Percentiles rank a stretch among this genome's conserved stretches.
Evolutionary conservation across 2,113 vertebrate species (phyloP).

Genomic region (Bostrychus sinensis): DNA sequence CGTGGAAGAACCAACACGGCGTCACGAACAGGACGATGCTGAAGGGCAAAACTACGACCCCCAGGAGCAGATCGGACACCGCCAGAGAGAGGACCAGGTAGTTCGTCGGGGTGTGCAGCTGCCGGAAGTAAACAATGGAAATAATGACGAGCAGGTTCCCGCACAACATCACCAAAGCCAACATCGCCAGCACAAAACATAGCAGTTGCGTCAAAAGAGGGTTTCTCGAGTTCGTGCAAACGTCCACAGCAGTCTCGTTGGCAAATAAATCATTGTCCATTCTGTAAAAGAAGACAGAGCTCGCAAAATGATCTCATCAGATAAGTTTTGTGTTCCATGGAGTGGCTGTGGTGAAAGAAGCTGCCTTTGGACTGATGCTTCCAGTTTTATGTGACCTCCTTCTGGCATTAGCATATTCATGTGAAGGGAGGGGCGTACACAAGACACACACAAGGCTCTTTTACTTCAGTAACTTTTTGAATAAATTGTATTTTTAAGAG

Average conservation of each 20-base stretch:
- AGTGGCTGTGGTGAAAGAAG: neutral
- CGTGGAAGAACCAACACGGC: conserved; percentile 22
- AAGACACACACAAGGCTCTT: too few species aligned
- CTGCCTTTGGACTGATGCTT: neutral
- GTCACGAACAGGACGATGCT: neutral
- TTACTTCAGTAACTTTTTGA: too few species aligned
- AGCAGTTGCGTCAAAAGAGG: neutral
- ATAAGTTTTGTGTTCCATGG: too few species aligned
- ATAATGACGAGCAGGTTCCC: conserved; percentile 37
- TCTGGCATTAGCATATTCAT: neutral
- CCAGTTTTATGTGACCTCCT: neutral
- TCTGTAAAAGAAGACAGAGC: neutral
- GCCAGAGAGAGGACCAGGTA: conserved; percentile 18
- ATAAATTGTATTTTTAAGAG: too few species aligned
- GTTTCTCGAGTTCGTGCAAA: neutral
- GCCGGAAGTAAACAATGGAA: conserved; percentile 23
- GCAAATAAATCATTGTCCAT: neutral
- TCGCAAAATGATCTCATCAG: too few species aligned
- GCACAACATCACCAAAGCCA: neutral
- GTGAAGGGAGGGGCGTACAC: neutral
- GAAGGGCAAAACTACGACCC: neutral
- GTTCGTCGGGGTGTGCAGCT: conserved; percentile 46
- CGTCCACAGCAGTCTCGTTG: neutral
- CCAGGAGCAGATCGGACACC: neutral
- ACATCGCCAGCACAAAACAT: neutral